These are phyloP conservation scores for Campopleginae sp. DNA, from an alignment of 2,888 invertebrate species.

Conservation along the genomic window DNA sequence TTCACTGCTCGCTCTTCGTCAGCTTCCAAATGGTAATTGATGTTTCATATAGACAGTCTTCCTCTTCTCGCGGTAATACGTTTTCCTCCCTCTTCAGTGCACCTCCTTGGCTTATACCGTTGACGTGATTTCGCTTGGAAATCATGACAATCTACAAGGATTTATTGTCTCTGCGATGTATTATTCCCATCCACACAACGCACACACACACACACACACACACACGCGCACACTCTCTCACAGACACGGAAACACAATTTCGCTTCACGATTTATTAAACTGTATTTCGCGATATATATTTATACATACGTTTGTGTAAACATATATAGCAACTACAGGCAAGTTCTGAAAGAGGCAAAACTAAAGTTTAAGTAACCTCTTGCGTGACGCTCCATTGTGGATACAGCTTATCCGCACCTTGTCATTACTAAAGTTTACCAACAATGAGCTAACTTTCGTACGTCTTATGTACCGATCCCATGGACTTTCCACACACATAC, in stretches of 20 bases:
- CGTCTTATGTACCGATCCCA: conserved; percentile 18
- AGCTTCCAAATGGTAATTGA: conserved; percentile 8
- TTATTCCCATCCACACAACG: background rate
- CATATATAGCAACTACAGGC: background rate
- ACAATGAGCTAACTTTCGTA: conserved; percentile 50
- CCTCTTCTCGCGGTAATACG: background rate
- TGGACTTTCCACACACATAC: background rate
- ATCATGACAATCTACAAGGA: conserved; percentile 10
- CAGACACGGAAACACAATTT: background rate
- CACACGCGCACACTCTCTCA: too few relatives aligned
- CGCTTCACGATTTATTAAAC: background rate
- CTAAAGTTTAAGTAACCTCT: conserved; percentile 54
- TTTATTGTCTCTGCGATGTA: conserved; percentile 10
- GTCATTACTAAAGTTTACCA: conserved; percentile 59
- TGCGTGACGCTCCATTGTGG: conserved; percentile 27
- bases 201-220: too few relatives aligned
- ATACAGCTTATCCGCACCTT: conserved; percentile 55
- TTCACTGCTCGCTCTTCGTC: conserved; percentile 12
- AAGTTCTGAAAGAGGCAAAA: conserved; percentile 19
- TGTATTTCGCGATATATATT: background rate
- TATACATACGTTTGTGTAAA: background rate
- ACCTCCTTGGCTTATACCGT: background rate
- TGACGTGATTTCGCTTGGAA: background rate
- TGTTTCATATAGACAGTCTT: conserved; percentile 16
- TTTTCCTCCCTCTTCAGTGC: background rate